Evolutionary conservation across 2,888 invertebrate genomes (phyloP).

Genomic region (Altica lythri): DNA sequence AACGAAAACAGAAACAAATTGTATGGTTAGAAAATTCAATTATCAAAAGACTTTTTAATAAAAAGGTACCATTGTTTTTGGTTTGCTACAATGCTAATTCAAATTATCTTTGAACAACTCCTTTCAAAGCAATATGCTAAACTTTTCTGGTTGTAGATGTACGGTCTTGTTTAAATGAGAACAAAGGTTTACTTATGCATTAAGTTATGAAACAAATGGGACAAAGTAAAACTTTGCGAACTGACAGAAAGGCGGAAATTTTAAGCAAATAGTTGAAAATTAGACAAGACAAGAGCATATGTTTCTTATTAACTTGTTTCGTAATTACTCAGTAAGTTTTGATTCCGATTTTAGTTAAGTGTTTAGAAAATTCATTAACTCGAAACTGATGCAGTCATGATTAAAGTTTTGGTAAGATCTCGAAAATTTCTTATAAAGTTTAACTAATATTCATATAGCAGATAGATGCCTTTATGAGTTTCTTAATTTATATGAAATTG

Average conservation of each 20-base stretch:
- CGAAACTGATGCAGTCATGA: conserved; percentile 8
- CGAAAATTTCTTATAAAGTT: neutral
- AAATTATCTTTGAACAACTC: conserved; percentile 16
- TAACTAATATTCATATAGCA: too few species aligned
- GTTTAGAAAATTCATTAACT: conserved; percentile 4
- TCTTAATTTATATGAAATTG: too few species aligned
- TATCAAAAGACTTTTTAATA: conserved; percentile 2
- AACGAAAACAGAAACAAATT: too few species aligned
- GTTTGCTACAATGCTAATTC: conserved; percentile 14
- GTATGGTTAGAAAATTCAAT: neutral
- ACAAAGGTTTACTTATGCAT: conserved; percentile 11
- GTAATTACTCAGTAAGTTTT: conserved; percentile 4
- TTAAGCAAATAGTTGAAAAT: conserved; percentile 8
- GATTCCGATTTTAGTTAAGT: neutral
- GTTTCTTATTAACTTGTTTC: conserved; percentile 6
- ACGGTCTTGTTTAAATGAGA: conserved; percentile 6
- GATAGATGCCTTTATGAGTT: too few species aligned
- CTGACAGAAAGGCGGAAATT: conserved; percentile 11
- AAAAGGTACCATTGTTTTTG: conserved; percentile 6
- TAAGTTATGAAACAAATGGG: conserved; percentile 19
- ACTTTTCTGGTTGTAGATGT: conserved; percentile 18
- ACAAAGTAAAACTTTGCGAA: conserved; percentile 11
- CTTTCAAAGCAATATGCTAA: conserved; percentile 14
- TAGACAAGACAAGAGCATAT: conserved; percentile 10
- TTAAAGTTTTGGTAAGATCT: neutral